Evolutionary conservation across 2,797 vertebrate genomes (phyloP), one percentile per base, ranked within the genome.

Genomic region (Loriculus beryllinus): DNA sequence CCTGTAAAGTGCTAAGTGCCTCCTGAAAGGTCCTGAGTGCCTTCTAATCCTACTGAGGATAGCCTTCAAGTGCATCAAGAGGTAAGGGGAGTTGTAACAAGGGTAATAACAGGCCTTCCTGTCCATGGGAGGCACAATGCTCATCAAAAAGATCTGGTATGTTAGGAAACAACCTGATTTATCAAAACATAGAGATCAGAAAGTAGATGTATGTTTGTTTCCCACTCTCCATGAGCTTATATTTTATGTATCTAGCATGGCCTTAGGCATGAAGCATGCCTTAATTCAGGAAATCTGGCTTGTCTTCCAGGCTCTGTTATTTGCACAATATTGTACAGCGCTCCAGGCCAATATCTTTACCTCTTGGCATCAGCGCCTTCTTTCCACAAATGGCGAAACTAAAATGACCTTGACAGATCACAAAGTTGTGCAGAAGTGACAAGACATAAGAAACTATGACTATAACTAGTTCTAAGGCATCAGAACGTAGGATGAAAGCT

Each of bases 21-120:
- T 96, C 68, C 83, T 90, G 60, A 91, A 95, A 78, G 85, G 83
- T 95, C 76, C 86, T 64, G 52, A 80, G 72, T 94, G 54, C 76
- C 82, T 86, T 88, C 92, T 95, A 96, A 96, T 93, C 91, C 91
- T 82, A 33, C 85, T 74, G 80, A 92, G 79, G 82, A 86, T 12
- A 70, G 71, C 51, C 78, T 88, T 29, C 68, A 92, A 95, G 78
- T 87, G 45, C 64, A 92, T 57, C 56, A 88, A 40, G 89, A 91
- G 85, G 87, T 42, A 93, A 83, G 26, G 21, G 56, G 70, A 94
- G 33, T 65, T 59, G 59, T 62, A 86, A 62, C 21, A 76, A 68
- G n/a, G 47, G 62, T 78, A 88, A 81, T 29, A 72, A 45, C 40
- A 21, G 70, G 49, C 35, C 81, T 94, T 92, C 52, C 65, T 86